These are phyloP conservation scores for Austrofundulus limnaeus DNA, from an alignment of 2,113 vertebrate species.

Conservation along the genomic window DNA sequence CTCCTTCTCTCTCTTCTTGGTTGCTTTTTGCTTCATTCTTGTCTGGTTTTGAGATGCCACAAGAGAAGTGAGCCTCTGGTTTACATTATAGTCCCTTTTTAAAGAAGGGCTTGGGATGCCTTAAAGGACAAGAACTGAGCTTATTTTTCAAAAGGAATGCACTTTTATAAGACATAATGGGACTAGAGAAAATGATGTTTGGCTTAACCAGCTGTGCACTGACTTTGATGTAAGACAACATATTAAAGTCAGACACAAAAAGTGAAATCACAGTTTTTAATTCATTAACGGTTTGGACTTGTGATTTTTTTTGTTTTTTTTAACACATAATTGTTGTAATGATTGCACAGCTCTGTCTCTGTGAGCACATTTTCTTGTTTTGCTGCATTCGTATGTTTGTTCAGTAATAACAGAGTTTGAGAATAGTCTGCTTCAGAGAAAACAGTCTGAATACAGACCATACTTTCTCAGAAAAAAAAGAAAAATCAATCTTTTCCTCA, in stretches of 20 bases:
- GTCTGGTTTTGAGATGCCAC: conserved; percentile 73
- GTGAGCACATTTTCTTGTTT: conserved; percentile 33
- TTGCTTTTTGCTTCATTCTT: conserved; percentile 42
- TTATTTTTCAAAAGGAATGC: conserved; percentile 61
- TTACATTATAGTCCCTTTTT: conserved; percentile 74
- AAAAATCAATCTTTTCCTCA: conserved; percentile 79
- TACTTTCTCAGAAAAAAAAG: conserved; percentile 72
- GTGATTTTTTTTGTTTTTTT: conserved; percentile 28
- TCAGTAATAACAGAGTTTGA: conserved; percentile 69
- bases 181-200: conserved; percentile 6
- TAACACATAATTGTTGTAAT: no score
- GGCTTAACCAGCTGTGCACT: conserved; percentile 10
- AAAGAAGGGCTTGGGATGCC: conserved; percentile 62
- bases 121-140: conserved; percentile 68
- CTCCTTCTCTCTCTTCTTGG: conserved; percentile 8
- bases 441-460: conserved; percentile 68
- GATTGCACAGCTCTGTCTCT: background rate
- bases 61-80: conserved; percentile 77
- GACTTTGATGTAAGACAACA: conserved; percentile 28
- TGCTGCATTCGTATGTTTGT: conserved; percentile 48
- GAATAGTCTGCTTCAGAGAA: conserved; percentile 73
- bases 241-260: conserved; percentile 7
- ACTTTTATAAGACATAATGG: conserved; percentile 42
- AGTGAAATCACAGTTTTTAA: conserved; percentile 7
- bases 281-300: conserved; percentile 2